Percentiles rank a stretch among this genome's conserved stretches.
Conservation (phyloP, 1,140 invertebrate genomes). For the Aphelinus certus region DNA sequence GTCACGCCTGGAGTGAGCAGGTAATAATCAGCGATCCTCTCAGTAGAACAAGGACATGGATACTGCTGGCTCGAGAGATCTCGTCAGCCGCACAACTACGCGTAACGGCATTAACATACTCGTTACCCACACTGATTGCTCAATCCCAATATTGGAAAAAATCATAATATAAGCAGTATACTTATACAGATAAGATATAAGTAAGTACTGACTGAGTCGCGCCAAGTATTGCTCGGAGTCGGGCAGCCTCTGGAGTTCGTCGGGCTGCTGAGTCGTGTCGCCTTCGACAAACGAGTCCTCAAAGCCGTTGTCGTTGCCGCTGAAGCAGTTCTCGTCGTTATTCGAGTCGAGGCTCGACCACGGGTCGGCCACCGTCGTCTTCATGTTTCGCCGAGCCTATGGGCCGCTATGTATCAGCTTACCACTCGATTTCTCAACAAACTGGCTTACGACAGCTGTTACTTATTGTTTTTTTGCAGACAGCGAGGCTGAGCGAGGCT, state of each 20-base stretch:
- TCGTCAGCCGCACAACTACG: no score
- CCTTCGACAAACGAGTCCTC: constrained; percentile 55
- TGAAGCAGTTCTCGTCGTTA: constrained; percentile 16
- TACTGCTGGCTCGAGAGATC: no score
- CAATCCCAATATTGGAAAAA: no score
- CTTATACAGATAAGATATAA: neutral
- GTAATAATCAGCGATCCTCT: no score
- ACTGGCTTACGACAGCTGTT: no score
- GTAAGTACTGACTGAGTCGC: constrained; percentile 53
- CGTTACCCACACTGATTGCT: no score
- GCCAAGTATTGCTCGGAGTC: constrained; percentile 59
- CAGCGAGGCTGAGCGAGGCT: neutral
- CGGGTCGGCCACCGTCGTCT: constrained; percentile 50
- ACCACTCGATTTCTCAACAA: no score
- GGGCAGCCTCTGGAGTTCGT: constrained; percentile 44
- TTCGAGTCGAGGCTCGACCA: constrained; percentile 42
- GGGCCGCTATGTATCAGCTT: no score
- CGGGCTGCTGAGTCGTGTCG: neutral
- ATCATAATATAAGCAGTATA: no score
- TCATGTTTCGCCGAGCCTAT: constrained; percentile 47
- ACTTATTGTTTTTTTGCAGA: neutral
- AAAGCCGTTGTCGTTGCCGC: constrained; percentile 44
- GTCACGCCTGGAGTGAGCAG: no score
- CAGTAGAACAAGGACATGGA: no score
- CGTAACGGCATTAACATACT: no score